Evolutionary conservation across 2,888 invertebrate species (phyloP).

Genomic region (Drosophila trichaetosa): DNA sequence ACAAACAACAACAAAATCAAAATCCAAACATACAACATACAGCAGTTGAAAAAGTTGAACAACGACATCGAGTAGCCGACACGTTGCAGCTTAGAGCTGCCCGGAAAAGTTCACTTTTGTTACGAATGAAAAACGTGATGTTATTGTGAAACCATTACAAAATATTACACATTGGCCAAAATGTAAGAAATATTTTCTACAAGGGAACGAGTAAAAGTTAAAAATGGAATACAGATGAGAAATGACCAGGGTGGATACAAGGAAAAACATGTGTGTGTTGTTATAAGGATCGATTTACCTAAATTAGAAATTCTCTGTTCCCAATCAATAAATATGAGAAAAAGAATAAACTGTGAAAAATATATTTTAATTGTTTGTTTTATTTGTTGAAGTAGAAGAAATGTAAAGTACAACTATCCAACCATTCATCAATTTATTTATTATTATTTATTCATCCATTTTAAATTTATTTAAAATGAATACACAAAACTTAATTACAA

Average conservation of each 20-base stretch:
- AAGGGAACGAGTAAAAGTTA: neutral
- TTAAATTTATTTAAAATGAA: neutral
- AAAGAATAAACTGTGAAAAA: neutral
- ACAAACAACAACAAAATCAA: neutral
- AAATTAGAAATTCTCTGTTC: neutral
- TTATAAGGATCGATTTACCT: neutral
- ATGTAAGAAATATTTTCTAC: neutral
- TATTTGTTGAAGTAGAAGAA: too few species aligned
- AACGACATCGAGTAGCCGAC: constrained; percentile 48
- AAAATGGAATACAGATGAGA: neutral
- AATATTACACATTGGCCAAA: neutral
- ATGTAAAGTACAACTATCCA: neutral
- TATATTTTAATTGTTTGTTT: neutral
- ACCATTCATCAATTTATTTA: neutral
- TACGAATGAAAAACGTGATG: neutral
- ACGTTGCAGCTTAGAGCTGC: constrained; percentile 36
- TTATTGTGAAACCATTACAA: neutral
- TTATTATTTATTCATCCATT: neutral
- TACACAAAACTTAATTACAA: neutral
- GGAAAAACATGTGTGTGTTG: neutral
- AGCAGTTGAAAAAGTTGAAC: constrained; percentile 2
- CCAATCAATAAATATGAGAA: neutral
- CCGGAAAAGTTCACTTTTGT: neutral
- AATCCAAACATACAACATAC: neutral
- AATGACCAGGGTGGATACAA: neutral